Evolutionary conservation across 2,113 vertebrate species (phyloP), one percentile per base, ranked within the genome.

Genomic region (Cochlearius cochlearius): DNA sequence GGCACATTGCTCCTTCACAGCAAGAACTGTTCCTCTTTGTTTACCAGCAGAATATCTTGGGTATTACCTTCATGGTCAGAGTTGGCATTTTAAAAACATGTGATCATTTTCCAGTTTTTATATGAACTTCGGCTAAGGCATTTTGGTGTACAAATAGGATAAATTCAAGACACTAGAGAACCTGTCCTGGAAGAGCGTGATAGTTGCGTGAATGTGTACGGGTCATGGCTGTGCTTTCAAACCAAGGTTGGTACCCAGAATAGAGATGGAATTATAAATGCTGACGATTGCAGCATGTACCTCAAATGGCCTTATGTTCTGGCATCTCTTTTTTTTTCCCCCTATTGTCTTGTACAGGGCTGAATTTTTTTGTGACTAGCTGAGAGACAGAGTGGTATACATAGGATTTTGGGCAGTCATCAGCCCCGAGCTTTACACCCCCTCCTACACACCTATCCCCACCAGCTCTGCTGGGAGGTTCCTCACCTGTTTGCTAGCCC

Each of bases 91-190:
- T 60, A 53, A 73, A 96, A 97, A 92, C 90, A 76, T 68, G 34
- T 89, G 29, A 91, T 87, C 27, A 29, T 86, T 94, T 97, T 76
- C 71, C 52, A 58, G 36, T 77, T 97, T 67, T 97, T 94, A 53
- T 76, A 68, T 95, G 64, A 92, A 90, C 84, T 94, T 96, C 74
- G 87, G 38, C 78, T 96, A 77, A 96, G 82, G 58, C 77, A 58
- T 96, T 97, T 96, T 94, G 63, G 19, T 95, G 76, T 91, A 93
- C 64, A 88, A 66, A 47, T 47, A 41, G 74, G 60, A 75, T 79
- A 82, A 77, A 91, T 60, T 90, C 72, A 81, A 90, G 88, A 55
- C 27, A 43, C 41, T 64, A 80, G 41, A 88, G 52, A 94, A 50
- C 49, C 34, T 68, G 9, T 90, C 63, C 72, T 36, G 38, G 56